Conservation (phyloP, 1,140 invertebrate genomes). For the Drosophila athabasca region DNA sequence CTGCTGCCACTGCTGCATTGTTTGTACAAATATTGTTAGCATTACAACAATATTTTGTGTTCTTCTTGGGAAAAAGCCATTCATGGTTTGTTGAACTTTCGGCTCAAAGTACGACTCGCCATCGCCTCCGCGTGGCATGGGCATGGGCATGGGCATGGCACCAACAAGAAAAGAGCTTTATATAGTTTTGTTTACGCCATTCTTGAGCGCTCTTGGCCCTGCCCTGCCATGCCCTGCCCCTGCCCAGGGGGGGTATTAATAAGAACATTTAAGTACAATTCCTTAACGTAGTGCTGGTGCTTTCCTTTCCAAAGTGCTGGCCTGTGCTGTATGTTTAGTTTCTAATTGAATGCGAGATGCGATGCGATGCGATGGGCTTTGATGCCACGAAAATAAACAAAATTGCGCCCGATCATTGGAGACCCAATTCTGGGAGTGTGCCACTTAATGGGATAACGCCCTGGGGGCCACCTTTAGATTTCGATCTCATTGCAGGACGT, state of each 20-base stretch:
- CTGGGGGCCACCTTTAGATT: neutral
- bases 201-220: conserved; percentile 10
- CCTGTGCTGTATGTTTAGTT: conserved; percentile 50
- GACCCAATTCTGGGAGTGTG: conserved; percentile 62
- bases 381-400: conserved; percentile 65
- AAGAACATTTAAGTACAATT: conserved; percentile 44
- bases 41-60: conserved; percentile 53
- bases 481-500: neutral
- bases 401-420: conserved; percentile 22
- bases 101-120: conserved; percentile 34
- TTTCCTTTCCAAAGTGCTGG: conserved; percentile 13
- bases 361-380: conserved; percentile 31
- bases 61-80: conserved; percentile 49
- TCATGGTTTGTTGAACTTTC: conserved; percentile 72
- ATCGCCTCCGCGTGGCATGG: neutral
- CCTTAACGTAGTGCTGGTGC: conserved; percentile 18
- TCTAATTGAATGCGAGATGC: conserved; percentile 56
- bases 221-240: conserved; percentile 2
- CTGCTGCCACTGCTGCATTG: conserved; percentile 45
- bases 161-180: conserved; percentile 44
- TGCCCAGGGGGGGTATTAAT: conserved; percentile 50
- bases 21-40: conserved; percentile 68
- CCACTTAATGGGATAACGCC: conserved; percentile 49
- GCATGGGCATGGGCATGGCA: neutral
- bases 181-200: conserved; percentile 63